Evolutionary conservation across 35 echinoderm and acorn worm genomes (phyloP), one percentile per base, ranked within the genome.

Genomic region (Amphiura filiformis): DNA sequence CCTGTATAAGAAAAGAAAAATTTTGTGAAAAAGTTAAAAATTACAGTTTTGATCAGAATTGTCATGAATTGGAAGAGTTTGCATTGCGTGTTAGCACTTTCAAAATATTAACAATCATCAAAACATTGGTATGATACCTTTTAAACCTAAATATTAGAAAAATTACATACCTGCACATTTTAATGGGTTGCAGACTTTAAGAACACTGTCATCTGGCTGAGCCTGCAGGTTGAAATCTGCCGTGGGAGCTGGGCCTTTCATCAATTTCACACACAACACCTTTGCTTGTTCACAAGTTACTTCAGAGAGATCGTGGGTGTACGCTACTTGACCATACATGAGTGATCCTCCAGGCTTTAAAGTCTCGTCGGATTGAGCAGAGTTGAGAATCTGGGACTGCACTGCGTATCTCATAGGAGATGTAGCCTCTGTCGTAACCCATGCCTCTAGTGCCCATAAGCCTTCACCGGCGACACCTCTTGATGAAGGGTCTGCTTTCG

Each of bases 111-210:
- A 61, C 56, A 13, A 15, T n/a, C 13, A 61, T 14, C n/a, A 61
- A 61, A 61, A 61, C 56, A 31, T 78, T 15, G 18, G 5, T 78
- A 33, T 78, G n/a, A n/a, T n/a, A n/a, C n/a, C n/a, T n/a, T n/a
- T n/a, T n/a, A n/a, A n/a, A n/a, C n/a, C n/a, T n/a, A n/a, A n/a
- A n/a, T n/a, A n/a, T n/a, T n/a, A n/a, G n/a, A n/a, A n/a, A n/a
- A n/a, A n/a, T n/a, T n/a, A 83, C 79, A 76, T 94, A 94, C 92
- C 92, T 65, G 90, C 56, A 77, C 95, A 97, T 32, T 97, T 85
- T 39, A 96, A 41, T 78, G 88, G 88, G 61, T 84, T 52, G 70
- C 95, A 97, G 32, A 57, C 81, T 17, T 84, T 97, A 0, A 97
- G 38, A 0, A 88, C 47, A 28, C 64, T 87, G 23, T 93, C 89